phyloP scores from a whole-genome alignment of 1,140 invertebrate genomes.

The Diorhabda carinulata region DNA sequence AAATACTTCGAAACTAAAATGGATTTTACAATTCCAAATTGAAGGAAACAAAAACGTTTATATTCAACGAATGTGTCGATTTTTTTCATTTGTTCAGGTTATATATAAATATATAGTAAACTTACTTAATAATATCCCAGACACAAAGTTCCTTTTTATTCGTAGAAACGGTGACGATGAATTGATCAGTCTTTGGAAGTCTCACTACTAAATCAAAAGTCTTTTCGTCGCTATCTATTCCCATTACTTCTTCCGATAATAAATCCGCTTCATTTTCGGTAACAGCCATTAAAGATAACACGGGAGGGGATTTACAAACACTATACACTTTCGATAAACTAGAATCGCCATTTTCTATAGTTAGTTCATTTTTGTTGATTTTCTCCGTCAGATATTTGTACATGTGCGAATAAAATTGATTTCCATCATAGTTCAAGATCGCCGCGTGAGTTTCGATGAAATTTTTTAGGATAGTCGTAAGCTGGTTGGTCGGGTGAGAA shows the following conservation, averaged over 20 bases:
- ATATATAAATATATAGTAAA: too few relatives aligned
- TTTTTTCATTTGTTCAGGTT: too few relatives aligned
- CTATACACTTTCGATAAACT: constrained; percentile 48
- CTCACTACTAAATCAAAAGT: constrained; percentile 55
- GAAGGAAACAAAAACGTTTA: too few relatives aligned
- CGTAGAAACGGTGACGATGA: constrained; percentile 69
- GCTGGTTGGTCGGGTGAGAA: constrained; percentile 51
- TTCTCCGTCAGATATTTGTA: constrained; percentile 54
- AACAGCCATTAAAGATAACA: constrained; percentile 53
- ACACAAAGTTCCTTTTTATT: constrained; percentile 72
- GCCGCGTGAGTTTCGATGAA: constrained; percentile 63
- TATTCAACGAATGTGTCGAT: too few relatives aligned
- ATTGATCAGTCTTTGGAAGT: constrained; percentile 57
- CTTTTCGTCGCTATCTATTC: constrained; percentile 8
- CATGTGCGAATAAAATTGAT: constrained; percentile 70
- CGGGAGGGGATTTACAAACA: constrained; percentile 50
- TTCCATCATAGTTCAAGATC: constrained; percentile 68
- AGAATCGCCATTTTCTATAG: constrained; percentile 27
- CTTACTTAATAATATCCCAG: constrained; percentile 67
- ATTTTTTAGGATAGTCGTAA: constrained; percentile 59
- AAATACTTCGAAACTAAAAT: too few relatives aligned
- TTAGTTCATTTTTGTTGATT: constrained; percentile 40
- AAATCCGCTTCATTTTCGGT: constrained; percentile 36
- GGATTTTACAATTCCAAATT: too few relatives aligned
- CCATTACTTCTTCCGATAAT: constrained; percentile 7